Conservation (phyloP, 1,140 invertebrate species). For the Neuroterus valhalla region DNA sequence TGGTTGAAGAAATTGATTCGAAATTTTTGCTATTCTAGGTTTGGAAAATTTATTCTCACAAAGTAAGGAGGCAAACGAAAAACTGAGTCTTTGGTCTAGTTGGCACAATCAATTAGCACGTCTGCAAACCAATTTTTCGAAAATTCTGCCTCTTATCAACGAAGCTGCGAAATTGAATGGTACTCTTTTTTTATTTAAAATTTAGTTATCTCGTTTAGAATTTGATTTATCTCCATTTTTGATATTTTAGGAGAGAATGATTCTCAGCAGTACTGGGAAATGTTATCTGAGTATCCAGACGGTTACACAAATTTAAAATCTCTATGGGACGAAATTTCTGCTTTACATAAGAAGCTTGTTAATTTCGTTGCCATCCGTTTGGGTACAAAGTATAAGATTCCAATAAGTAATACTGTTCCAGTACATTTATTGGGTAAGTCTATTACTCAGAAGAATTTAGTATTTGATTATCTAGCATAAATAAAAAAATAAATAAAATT, state of each 20-base stretch:
- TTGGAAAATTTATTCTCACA: slow-evolving; percentile 54
- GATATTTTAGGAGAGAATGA: slow-evolving; percentile 63
- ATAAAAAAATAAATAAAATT: slow-evolving; percentile 20
- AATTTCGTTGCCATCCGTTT: slow-evolving; percentile 73
- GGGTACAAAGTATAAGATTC: slow-evolving; percentile 64
- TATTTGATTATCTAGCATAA: slow-evolving; percentile 30
- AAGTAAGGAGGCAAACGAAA: slow-evolving; percentile 47
- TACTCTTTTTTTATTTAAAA: slow-evolving; percentile 57
- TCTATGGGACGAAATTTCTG: slow-evolving; percentile 75
- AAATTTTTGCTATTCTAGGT: slow-evolving; percentile 46
- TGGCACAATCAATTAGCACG: slow-evolving; percentile 60
- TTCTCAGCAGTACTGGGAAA: slow-evolving; percentile 78
- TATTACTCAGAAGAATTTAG: not conserved
- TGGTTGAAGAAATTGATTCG: too few relatives aligned
- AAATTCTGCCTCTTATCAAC: slow-evolving; percentile 74
- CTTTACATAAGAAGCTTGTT: slow-evolving; percentile 76
- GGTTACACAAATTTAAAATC: slow-evolving; percentile 73
- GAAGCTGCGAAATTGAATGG: slow-evolving; percentile 77
- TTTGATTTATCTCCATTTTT: slow-evolving; percentile 29
- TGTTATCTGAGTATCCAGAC: slow-evolving; percentile 74
- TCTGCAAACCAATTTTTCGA: slow-evolving; percentile 68
- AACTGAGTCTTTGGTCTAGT: slow-evolving; percentile 53
- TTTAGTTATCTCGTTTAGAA: not conserved
- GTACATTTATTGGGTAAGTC: slow-evolving; percentile 77
- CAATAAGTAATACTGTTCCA: slow-evolving; percentile 70